Conservation (phyloP, 92 coral and sea anemone species). For the Parazoanthus atlanticus region DNA sequence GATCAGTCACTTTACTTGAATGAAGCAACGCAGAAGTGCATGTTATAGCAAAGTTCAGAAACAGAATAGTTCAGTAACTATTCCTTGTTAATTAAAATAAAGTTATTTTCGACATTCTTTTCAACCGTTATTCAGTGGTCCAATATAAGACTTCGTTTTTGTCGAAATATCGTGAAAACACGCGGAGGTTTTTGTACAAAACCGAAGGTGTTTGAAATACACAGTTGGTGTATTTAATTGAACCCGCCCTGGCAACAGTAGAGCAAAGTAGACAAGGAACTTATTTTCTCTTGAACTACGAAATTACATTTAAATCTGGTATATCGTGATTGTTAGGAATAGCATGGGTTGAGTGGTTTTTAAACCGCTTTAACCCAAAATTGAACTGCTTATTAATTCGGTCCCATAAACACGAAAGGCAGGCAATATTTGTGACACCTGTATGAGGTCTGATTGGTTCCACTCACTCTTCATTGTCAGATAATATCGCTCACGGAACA, state of each 20-base stretch:
- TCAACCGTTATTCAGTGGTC: neutral
- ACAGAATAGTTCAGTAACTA: neutral
- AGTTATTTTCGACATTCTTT: neutral
- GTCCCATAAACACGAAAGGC: neutral
- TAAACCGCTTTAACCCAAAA: neutral
- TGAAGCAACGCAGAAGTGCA: neutral
- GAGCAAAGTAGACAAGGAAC: neutral
- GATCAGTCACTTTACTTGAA: too few species aligned
- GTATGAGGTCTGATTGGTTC: neutral
- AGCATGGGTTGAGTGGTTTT: neutral
- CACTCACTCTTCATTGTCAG: neutral
- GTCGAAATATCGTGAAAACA: neutral
- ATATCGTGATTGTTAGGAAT: neutral
- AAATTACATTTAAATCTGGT: neutral
- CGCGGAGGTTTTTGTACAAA: constrained; percentile 9
- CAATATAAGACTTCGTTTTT: neutral
- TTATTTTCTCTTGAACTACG: neutral
- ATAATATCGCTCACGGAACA: neutral
- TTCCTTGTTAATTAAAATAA: neutral
- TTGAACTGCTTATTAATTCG: neutral
- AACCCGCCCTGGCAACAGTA: neutral
- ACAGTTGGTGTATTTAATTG: neutral
- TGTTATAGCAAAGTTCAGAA: neutral
- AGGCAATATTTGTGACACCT: constrained; percentile 2
- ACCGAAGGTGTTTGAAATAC: neutral